phyloP scores from a whole-genome alignment of 2,113 vertebrate species.

The Pelecanoides urinatrix region DNA sequence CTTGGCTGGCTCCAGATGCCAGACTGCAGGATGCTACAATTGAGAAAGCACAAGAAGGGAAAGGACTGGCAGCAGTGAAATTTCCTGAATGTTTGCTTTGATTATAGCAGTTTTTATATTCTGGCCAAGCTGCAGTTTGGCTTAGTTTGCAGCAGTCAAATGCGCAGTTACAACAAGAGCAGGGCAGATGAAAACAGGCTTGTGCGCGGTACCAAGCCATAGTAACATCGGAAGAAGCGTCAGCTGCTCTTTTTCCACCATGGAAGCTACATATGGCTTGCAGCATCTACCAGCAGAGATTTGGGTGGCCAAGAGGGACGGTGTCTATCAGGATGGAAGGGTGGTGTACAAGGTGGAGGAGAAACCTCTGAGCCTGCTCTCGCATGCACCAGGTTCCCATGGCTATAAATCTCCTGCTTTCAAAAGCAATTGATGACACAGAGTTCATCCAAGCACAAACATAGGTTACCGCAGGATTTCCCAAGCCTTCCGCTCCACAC shows the following conservation, averaged over 20 bases:
- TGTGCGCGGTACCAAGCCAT: rapidly evolving
- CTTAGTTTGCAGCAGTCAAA: background rate
- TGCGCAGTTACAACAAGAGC: rapidly evolving
- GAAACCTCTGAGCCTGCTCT: background rate
- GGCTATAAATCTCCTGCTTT: background rate
- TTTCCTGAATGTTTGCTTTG: background rate
- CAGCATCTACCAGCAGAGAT: background rate
- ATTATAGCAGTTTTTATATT: background rate
- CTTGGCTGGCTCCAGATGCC: background rate
- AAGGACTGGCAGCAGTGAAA: background rate
- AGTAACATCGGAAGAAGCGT: background rate
- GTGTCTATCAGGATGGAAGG: background rate
- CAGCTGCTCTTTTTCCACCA: background rate
- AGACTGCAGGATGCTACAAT: background rate
- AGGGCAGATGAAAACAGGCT: background rate
- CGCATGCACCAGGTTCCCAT: rapidly evolving
- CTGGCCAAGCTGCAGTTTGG: background rate
- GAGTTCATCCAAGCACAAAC: background rate
- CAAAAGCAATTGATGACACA: background rate
- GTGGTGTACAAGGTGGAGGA: background rate
- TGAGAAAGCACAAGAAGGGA: background rate
- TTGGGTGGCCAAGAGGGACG: background rate
- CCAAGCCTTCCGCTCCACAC: background rate
- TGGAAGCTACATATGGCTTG: background rate
- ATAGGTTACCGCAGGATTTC: background rate